Evolutionary conservation across 2,113 vertebrate genomes (phyloP).

Genomic region (Rallus limicola): DNA sequence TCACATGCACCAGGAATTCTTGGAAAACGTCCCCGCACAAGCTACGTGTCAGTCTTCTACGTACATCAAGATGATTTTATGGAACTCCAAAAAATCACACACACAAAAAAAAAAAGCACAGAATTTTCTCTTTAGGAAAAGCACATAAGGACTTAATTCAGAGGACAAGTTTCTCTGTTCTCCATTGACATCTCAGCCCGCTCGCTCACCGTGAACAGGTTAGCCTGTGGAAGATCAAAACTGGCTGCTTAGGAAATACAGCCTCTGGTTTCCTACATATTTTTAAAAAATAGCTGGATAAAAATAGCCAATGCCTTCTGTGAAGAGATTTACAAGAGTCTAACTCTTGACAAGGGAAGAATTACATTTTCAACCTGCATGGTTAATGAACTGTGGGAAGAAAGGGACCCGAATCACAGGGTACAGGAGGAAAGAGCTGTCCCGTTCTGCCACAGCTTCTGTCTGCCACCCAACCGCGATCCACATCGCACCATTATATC

Average conservation of each 20-base stretch:
- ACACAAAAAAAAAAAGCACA: not conserved
- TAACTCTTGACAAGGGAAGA: not conserved
- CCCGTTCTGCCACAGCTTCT: not conserved
- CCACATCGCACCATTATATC: fast-evolving
- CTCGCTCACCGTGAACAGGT: not conserved
- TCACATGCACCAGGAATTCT: fast-evolving
- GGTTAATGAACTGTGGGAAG: fast-evolving
- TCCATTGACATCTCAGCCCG: not conserved
- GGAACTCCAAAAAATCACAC: not conserved
- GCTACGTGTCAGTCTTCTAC: not conserved
- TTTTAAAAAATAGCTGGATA: not conserved
- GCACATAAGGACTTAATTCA: not conserved
- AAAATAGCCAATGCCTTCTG: not conserved
- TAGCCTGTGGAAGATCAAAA: not conserved
- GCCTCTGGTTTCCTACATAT: not conserved
- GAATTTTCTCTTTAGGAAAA: not conserved
- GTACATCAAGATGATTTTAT: fast-evolving
- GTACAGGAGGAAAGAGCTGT: not conserved
- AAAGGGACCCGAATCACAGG: not conserved
- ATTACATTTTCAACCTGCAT: not conserved
- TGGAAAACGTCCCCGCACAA: not conserved
- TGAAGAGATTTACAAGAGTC: not conserved
- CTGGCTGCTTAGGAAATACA: not conserved
- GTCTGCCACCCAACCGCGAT: fast-evolving
- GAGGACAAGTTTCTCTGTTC: not conserved